phyloP scores from a whole-genome alignment of 30 jellyfish, hydroid and myxozoan genomes.

The Turritopsis dohrnii region DNA sequence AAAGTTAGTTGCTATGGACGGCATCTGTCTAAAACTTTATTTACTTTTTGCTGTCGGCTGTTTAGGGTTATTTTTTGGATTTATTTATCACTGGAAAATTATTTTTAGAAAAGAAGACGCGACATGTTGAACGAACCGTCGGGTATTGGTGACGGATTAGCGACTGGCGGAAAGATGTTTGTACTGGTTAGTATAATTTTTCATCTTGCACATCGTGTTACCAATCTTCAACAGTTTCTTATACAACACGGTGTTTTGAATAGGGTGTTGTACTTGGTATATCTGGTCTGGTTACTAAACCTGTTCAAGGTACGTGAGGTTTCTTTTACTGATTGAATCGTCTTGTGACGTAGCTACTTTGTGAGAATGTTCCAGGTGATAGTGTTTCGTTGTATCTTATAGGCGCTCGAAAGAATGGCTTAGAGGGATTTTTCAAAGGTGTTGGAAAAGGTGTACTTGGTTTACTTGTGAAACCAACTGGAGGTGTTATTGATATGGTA shows the following conservation, averaged over 20 bases:
- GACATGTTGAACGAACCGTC: constrained; percentile 31
- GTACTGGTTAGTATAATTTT: constrained; percentile 19
- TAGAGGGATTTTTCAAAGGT: constrained; percentile 56
- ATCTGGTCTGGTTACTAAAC: constrained; percentile 46
- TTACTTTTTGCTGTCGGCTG: background rate
- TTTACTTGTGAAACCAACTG: constrained; percentile 43
- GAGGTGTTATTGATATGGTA: constrained; percentile 45
- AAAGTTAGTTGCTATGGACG: constrained; percentile 5
- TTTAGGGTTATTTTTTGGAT: background rate
- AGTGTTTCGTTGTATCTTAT: background rate
- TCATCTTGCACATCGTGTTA: too few species aligned
- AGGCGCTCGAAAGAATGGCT: constrained; percentile 53
- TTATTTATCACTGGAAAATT: background rate
- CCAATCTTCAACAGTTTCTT: too few species aligned
- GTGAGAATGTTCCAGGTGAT: background rate
- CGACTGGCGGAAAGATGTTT: constrained; percentile 47
- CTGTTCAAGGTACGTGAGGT: constrained; percentile 33
- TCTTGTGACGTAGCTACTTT: background rate
- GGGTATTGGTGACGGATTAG: constrained; percentile 29
- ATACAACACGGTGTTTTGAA: too few species aligned
- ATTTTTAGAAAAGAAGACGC: constrained; percentile 25
- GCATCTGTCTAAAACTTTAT: background rate
- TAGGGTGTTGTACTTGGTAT: constrained; percentile 39
- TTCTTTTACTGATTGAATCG: too few species aligned
- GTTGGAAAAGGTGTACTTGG: constrained; percentile 49